A percentile compares a stretch with the other conserved stretches of the same genome.
Conservation (phyloP, 2,888 invertebrate genomes). For the Drosophila anomalata region DNA sequence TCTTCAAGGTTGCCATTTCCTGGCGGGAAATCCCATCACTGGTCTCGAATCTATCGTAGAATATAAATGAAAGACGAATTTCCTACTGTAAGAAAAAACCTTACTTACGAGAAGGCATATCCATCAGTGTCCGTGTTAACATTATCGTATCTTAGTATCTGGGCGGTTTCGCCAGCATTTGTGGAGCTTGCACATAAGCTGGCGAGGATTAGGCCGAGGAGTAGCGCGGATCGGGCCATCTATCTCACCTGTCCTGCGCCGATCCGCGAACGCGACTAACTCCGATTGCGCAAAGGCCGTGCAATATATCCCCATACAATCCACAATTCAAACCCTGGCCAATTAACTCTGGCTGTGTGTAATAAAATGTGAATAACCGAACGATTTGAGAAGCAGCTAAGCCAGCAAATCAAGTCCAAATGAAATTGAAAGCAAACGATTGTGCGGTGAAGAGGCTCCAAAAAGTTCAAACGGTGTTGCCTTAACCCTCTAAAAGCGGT, state of each 20-base stretch:
- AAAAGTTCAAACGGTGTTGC: slow-evolving; percentile 57
- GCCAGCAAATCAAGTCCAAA: slow-evolving; percentile 39
- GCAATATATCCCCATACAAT: slow-evolving; percentile 44
- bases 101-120: slow-evolving; percentile 86
- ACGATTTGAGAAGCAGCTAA: slow-evolving; percentile 15
- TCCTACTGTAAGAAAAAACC: neutral
- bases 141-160: slow-evolving; percentile 75
- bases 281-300: slow-evolving; percentile 51
- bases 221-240: slow-evolving; percentile 26
- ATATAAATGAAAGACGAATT: neutral
- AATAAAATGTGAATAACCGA: slow-evolving; percentile 44
- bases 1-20: slow-evolving; percentile 81
- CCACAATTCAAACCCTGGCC: slow-evolving; percentile 18
- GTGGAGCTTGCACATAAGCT: slow-evolving; percentile 11
- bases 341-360: slow-evolving; percentile 42
- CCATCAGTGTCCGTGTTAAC: slow-evolving; percentile 86
- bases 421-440: slow-evolving; percentile 44
- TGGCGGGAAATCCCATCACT: slow-evolving; percentile 82
- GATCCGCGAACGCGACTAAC: slow-evolving; percentile 39
- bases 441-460: slow-evolving; percentile 29
- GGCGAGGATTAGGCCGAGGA: slow-evolving; percentile 25
- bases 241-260: slow-evolving; percentile 32
- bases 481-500: slow-evolving; percentile 27
- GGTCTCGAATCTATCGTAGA: slow-evolving; percentile 75
- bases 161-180: slow-evolving; percentile 39